phyloP scores from a whole-genome alignment of 2,113 vertebrate genomes.

The Myiopsitta monachus region DNA sequence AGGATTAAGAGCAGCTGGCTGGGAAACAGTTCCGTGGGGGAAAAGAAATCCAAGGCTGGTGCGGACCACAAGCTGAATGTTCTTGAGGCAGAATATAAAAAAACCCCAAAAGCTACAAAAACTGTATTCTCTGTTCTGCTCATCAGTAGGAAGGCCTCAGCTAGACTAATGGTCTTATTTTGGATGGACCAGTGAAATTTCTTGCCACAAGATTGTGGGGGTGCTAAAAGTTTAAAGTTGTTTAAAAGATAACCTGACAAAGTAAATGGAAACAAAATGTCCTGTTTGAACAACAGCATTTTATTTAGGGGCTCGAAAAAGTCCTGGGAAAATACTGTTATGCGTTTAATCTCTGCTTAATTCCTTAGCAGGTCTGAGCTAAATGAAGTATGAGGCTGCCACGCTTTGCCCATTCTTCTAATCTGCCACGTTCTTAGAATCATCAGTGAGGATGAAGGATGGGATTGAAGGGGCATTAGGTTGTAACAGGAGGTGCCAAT shows the following conservation, averaged over 20 bases:
- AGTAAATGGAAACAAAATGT: background rate
- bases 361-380: background rate
- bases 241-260: background rate
- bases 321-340: background rate
- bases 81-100: background rate
- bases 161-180: background rate
- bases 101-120: background rate
- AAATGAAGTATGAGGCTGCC: background rate
- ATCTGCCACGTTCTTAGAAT: background rate
- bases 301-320: background rate
- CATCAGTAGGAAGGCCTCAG: background rate
- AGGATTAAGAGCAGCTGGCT: background rate
- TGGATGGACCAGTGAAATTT: background rate
- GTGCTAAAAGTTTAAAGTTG: background rate
- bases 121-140: background rate
- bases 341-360: background rate
- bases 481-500: background rate
- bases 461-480: background rate
- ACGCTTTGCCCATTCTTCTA: background rate
- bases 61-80: background rate
- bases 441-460: background rate
- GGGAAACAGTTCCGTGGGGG: background rate
- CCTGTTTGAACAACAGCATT: accelerated
- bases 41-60: background rate
- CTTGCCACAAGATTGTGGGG: background rate